phyloP scores from a whole-genome alignment of 1,140 invertebrate genomes.

The Plectrocnemia conspersa region DNA sequence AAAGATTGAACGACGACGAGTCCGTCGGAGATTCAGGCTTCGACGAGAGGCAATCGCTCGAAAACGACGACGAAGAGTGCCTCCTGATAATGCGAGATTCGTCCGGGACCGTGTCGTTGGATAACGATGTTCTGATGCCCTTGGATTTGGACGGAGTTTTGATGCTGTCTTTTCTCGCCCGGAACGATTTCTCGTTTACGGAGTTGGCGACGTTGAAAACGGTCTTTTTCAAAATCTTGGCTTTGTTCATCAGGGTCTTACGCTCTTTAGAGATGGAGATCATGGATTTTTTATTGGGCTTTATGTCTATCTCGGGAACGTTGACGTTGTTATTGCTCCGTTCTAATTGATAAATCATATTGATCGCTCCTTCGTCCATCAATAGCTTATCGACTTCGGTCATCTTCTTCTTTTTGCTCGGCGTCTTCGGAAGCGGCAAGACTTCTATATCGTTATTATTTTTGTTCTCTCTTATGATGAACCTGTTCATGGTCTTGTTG shows the following conservation, averaged over 20 bases:
- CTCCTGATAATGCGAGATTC: constrained; percentile 74
- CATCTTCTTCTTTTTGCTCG: constrained; percentile 52
- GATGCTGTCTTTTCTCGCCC: constrained; percentile 18
- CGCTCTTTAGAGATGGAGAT: constrained; percentile 43
- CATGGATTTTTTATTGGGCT: constrained; percentile 32
- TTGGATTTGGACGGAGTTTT: constrained; percentile 10
- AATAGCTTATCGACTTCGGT: constrained; percentile 71
- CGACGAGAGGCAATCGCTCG: constrained; percentile 58
- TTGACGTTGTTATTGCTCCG: constrained; percentile 47
- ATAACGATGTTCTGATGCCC: constrained; percentile 37
- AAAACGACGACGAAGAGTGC: constrained; percentile 77
- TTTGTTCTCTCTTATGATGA: constrained; percentile 9
- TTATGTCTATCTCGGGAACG: constrained; percentile 30
- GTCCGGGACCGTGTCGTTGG: constrained; percentile 58
- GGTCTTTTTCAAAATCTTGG: constrained; percentile 54
- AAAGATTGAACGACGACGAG: not conserved
- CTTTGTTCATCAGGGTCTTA: constrained; percentile 48
- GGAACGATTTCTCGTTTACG: constrained; percentile 14
- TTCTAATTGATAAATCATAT: constrained; percentile 74
- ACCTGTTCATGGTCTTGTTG: constrained; percentile 19
- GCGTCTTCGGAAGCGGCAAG: not conserved
- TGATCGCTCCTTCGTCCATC: constrained; percentile 80
- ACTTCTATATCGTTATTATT: constrained; percentile 1
- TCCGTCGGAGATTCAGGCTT: constrained; percentile 34
- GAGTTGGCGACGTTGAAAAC: constrained; percentile 46